Conservation (phyloP, 2,888 invertebrate genomes). For the Rutpela maculata region DNA sequence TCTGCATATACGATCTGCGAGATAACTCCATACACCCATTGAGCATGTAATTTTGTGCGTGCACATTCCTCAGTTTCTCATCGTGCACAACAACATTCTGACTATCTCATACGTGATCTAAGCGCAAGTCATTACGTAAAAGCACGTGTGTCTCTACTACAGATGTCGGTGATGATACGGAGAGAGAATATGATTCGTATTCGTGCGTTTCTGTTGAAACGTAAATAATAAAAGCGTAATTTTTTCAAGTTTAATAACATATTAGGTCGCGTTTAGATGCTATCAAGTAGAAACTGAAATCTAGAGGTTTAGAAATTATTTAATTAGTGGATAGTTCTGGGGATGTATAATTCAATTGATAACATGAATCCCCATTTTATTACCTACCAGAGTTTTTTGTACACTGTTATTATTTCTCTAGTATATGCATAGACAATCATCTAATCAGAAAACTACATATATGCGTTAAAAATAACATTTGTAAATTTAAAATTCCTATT, state of each 20-base stretch:
- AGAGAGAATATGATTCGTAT: not conserved
- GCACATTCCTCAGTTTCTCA: constrained; percentile 67
- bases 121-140: constrained; percentile 36
- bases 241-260: not conserved
- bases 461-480: too few relatives aligned
- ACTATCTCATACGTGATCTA: constrained; percentile 69
- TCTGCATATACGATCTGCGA: constrained; percentile 39
- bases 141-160: constrained; percentile 31
- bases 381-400: too few relatives aligned
- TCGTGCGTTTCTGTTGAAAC: not conserved
- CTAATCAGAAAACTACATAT: too few relatives aligned
- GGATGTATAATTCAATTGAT: too few relatives aligned
- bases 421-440: too few relatives aligned
- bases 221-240: not conserved
- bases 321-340: not conserved
- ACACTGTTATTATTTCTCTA: too few relatives aligned
- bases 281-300: not conserved
- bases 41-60: constrained; percentile 69
- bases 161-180: constrained; percentile 5
- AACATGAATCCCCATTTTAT: too few relatives aligned
- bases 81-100: constrained; percentile 64
- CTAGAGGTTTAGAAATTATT: not conserved
- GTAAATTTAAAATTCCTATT: too few relatives aligned
- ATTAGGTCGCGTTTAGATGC: not conserved
- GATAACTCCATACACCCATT: constrained; percentile 66